A percentile compares a stretch with the other conserved stretches of the same genome.
phyloP scores from a whole-genome alignment of 2,113 vertebrate genomes.

The Phrynocephalus versicolor region DNA sequence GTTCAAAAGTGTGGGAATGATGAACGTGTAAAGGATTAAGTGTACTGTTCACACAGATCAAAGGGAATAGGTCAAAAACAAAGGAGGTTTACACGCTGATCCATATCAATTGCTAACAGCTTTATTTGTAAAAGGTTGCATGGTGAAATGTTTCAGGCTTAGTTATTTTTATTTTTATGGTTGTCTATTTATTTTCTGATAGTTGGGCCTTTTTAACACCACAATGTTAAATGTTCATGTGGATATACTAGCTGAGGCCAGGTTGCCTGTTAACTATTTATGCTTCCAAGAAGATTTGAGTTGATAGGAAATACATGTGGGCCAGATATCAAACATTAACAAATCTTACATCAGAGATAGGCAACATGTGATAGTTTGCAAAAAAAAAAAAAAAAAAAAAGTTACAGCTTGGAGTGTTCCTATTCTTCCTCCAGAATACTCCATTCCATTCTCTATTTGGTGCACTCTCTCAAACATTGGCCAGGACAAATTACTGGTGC shows the following conservation, averaged over 20 bases:
- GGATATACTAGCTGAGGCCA: neutral
- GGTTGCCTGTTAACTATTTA: neutral
- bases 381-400: neutral
- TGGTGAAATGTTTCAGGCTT: neutral
- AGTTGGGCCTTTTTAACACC: neutral
- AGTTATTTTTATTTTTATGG: neutral
- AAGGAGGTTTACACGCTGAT: slow-evolving; percentile 6
- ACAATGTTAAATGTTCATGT: neutral
- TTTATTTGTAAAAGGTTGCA: slow-evolving; percentile 23
- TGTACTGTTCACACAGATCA: neutral
- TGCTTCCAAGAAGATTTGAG: neutral
- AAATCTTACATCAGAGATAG: neutral
- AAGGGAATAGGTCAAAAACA: neutral
- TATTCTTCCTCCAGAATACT: neutral
- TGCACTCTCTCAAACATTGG: neutral
- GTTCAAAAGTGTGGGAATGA: neutral
- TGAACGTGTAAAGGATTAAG: neutral
- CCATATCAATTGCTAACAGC: slow-evolving; percentile 12
- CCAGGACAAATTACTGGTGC: neutral
- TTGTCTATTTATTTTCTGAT: slow-evolving; percentile 11
- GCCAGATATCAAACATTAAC: neutral
- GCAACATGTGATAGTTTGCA: neutral
- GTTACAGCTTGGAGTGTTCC: neutral
- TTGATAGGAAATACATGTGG: neutral
- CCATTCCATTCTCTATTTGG: neutral